phyloP scores from a whole-genome alignment of 2,113 vertebrate species.

The Pelobates fuscus region DNA sequence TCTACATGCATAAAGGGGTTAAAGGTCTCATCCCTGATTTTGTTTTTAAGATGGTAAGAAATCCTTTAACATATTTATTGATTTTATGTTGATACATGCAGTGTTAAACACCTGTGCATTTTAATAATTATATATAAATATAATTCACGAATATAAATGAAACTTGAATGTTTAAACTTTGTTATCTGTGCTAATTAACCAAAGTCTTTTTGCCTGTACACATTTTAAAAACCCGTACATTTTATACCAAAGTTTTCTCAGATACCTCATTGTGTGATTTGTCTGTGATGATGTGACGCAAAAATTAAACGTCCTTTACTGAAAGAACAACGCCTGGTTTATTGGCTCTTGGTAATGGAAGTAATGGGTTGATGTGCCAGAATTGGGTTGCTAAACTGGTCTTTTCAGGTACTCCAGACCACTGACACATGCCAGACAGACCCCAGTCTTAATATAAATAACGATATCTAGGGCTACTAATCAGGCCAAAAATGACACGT shows the following conservation, averaged over 20 bases:
- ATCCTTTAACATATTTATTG: constrained; percentile 14
- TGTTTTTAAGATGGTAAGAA: not conserved
- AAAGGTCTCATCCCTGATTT: not conserved
- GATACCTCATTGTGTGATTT: constrained; percentile 49
- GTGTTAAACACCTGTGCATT: constrained; percentile 38
- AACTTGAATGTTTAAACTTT: constrained; percentile 49
- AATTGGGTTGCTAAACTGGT: too few species aligned
- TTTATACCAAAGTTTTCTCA: constrained; percentile 53
- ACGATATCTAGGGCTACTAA: too few species aligned
- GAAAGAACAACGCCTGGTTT: constrained; percentile 26
- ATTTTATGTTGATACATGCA: constrained; percentile 22
- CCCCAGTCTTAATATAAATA: too few species aligned
- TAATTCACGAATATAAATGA: constrained; percentile 34
- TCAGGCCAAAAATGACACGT: too few species aligned
- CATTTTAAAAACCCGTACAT: constrained; percentile 48
- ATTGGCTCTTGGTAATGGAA: not conserved
- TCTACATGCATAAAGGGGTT: not conserved
- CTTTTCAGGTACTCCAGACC: too few species aligned
- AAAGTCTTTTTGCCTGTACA: constrained; percentile 51
- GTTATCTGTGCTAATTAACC: constrained; percentile 52
- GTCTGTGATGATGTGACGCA: constrained; percentile 47
- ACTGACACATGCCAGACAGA: too few species aligned
- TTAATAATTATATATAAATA: constrained; percentile 45
- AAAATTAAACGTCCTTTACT: constrained; percentile 51
- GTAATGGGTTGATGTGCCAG: not conserved